Conservation (phyloP, 2,888 invertebrate genomes). For the Lampropteryx suffumata region DNA sequence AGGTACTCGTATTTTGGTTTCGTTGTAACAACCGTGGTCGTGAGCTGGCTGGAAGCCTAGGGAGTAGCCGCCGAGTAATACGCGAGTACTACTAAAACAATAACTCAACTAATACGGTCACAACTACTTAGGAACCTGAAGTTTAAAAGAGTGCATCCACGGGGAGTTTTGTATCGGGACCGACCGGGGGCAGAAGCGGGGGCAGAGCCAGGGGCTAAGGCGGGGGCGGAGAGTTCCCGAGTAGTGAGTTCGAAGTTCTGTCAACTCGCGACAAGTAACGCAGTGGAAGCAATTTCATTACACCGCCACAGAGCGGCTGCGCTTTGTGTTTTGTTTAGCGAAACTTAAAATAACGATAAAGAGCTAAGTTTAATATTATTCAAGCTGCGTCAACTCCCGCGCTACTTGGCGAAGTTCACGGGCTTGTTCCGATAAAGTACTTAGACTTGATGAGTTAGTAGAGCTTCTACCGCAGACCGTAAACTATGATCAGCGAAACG, state of each 20-base stretch:
- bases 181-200: no score
- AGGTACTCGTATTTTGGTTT: no score
- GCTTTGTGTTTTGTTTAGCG: slow-evolving; percentile 19
- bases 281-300: slow-evolving; percentile 16
- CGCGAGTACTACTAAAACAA: no score
- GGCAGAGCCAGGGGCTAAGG: no score
- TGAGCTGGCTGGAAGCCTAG: no score
- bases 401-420: background rate
- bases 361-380: slow-evolving; percentile 22
- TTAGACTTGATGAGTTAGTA: background rate
- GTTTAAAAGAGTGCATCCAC: background rate
- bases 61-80: no score
- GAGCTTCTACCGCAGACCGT: background rate
- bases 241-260: slow-evolving; percentile 3
- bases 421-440: slow-evolving; percentile 6
- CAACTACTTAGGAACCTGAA: background rate
- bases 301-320: slow-evolving; percentile 2
- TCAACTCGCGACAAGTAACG: slow-evolving; percentile 8
- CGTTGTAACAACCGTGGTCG: no score
- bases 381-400: slow-evolving; percentile 5
- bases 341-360: slow-evolving; percentile 21
- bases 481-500: no score
- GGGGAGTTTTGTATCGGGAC: background rate
- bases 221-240: background rate
- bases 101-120: no score